Conservation (phyloP, 1,140 invertebrate species). For the Achatina immaculata region DNA sequence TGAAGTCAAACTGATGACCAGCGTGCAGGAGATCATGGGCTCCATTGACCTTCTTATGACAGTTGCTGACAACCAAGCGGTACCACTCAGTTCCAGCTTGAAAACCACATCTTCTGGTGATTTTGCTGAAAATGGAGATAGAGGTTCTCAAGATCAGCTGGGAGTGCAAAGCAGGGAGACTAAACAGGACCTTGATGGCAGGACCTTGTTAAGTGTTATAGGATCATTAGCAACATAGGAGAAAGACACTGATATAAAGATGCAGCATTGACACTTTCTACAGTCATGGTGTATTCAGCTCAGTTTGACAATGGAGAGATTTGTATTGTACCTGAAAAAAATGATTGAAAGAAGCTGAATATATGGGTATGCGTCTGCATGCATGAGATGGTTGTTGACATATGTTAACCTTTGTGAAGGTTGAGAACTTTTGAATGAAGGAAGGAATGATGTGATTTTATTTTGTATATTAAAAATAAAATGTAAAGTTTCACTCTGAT, state of each 20-base stretch:
- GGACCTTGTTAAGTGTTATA: conserved; percentile 13
- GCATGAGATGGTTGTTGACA: too few species aligned
- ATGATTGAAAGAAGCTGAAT: too few species aligned
- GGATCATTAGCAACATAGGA: neutral
- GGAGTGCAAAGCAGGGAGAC: neutral
- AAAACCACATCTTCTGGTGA: neutral
- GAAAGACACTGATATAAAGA: neutral
- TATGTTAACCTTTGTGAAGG: too few species aligned
- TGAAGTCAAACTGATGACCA: conserved; percentile 27
- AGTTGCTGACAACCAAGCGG: conserved; percentile 20
- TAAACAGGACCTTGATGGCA: neutral
- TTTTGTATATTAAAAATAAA: too few species aligned
- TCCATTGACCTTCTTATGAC: conserved; percentile 24
- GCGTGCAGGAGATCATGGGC: conserved; percentile 33
- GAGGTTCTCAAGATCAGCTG: neutral
- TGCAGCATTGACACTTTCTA: neutral
- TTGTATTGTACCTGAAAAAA: too few species aligned
- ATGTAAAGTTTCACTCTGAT: too few species aligned
- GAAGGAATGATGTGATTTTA: too few species aligned
- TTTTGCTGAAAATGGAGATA: neutral
- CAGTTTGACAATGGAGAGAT: too few species aligned
- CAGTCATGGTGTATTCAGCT: too few species aligned
- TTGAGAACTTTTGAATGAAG: too few species aligned
- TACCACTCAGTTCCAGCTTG: neutral
- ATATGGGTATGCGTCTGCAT: too few species aligned